These are phyloP conservation scores for Platyscelio sp. DNA, from an alignment of 2,888 invertebrate genomes.

Conservation along the genomic window DNA sequence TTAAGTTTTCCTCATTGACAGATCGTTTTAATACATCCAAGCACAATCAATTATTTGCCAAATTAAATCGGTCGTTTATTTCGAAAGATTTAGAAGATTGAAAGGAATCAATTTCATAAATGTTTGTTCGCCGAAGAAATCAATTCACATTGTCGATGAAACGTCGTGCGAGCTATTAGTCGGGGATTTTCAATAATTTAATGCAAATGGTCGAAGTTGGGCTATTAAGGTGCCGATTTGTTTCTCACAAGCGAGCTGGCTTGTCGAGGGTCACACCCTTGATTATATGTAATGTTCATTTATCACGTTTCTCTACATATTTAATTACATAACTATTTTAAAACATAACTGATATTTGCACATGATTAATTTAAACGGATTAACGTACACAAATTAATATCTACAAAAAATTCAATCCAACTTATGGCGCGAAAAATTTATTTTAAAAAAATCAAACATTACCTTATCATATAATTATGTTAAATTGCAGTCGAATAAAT, in stretches of 20 bases:
- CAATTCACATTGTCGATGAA: constrained; percentile 41
- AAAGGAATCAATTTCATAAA: constrained; percentile 23
- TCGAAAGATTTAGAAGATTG: constrained; percentile 24
- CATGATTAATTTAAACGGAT: too few species aligned
- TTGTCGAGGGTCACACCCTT: constrained; percentile 33
- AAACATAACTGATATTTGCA: too few species aligned
- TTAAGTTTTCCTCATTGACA: too few species aligned
- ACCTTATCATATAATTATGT: too few species aligned
- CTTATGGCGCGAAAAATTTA: too few species aligned
- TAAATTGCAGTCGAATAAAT: too few species aligned
- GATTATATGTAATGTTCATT: constrained; percentile 42
- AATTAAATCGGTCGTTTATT: constrained; percentile 30
- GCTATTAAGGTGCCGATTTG: constrained; percentile 46
- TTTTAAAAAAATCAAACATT: too few species aligned
- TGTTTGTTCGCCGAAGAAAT: constrained; percentile 25
- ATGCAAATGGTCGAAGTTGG: constrained; percentile 48
- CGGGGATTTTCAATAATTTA: constrained; percentile 48
- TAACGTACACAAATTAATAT: too few species aligned
- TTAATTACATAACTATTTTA: too few species aligned
- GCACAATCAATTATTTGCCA: constrained; percentile 3
- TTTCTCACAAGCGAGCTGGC: constrained; percentile 22
- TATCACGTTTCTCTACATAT: too few species aligned
- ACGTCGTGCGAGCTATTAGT: constrained; percentile 22
- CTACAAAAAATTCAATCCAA: too few species aligned
- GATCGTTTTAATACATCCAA: not conserved